A percentile compares a stretch with the other conserved stretches of the same genome.
Evolutionary conservation across 2,113 vertebrate genomes (phyloP).

Genomic region (Myiopsitta monachus): DNA sequence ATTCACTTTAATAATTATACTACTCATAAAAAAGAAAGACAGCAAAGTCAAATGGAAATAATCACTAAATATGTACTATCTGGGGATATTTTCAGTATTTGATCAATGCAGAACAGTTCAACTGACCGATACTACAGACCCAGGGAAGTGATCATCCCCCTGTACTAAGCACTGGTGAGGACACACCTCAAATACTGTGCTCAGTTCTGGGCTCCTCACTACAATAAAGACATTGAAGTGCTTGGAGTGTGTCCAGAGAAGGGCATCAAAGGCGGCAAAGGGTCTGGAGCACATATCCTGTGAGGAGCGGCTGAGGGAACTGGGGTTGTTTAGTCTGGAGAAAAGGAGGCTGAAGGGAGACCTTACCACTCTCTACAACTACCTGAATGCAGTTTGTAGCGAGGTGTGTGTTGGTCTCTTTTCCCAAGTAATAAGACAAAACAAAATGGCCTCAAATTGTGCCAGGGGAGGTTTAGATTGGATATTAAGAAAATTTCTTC

Average conservation of each 20-base stretch:
- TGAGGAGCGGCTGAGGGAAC: fast-evolving
- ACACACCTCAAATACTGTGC: neutral
- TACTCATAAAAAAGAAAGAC: neutral
- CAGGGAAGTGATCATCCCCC: fast-evolving
- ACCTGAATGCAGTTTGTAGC: neutral
- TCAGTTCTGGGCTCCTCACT: neutral
- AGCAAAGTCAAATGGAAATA: neutral
- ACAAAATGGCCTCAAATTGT: neutral
- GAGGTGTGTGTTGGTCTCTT: neutral
- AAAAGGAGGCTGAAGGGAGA: neutral
- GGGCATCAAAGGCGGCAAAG: neutral
- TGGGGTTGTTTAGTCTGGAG: neutral
- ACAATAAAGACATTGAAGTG: neutral
- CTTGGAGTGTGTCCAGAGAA: neutral
- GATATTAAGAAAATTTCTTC: neutral
- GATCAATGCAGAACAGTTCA: neutral
- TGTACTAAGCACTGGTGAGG: neutral
- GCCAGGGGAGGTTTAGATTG: neutral
- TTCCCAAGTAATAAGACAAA: neutral
- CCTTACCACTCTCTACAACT: neutral
- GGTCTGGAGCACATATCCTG: neutral
- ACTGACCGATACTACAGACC: neutral
- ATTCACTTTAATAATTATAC: neutral
- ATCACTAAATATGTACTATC: neutral
- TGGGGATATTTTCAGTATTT: neutral